Percentiles rank a stretch among this genome's conserved stretches.
Evolutionary conservation across 2,113 vertebrate genomes (phyloP).

Genomic region (Enhydra lutris): DNA sequence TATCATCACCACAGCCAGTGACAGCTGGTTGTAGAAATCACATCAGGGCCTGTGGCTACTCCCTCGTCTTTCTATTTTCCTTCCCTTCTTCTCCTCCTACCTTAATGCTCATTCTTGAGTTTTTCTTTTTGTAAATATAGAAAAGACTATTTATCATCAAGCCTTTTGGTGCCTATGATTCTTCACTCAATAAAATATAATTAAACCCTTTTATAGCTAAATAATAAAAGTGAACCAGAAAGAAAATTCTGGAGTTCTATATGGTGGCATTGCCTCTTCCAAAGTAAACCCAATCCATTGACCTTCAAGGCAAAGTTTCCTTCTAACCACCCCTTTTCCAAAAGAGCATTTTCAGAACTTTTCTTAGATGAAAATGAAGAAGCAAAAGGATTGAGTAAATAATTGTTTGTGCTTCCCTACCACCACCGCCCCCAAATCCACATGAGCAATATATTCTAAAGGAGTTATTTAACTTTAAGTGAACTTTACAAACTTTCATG

Average conservation of each 20-base stretch:
- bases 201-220: neutral
- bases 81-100: neutral
- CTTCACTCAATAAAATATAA: neutral
- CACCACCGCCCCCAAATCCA: neutral
- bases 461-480: conserved; percentile 17
- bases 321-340: neutral
- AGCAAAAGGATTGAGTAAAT: neutral
- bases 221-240: neutral
- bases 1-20: neutral
- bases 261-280: neutral
- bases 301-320: neutral
- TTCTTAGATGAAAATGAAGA: neutral
- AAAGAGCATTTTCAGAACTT: neutral
- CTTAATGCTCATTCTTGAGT: neutral
- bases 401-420: neutral
- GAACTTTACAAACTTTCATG: neutral
- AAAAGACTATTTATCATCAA: neutral
- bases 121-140: neutral
- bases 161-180: neutral
- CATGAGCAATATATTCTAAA: neutral
- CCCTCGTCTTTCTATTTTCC: neutral
- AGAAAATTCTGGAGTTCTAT: neutral
- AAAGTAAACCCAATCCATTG: neutral
- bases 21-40: neutral
- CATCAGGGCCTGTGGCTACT: neutral